Percentiles rank a stretch among this genome's conserved stretches.
Evolutionary conservation across 1,140 invertebrate genomes (phyloP).

Genomic region (Diorhabda sublineata): DNA sequence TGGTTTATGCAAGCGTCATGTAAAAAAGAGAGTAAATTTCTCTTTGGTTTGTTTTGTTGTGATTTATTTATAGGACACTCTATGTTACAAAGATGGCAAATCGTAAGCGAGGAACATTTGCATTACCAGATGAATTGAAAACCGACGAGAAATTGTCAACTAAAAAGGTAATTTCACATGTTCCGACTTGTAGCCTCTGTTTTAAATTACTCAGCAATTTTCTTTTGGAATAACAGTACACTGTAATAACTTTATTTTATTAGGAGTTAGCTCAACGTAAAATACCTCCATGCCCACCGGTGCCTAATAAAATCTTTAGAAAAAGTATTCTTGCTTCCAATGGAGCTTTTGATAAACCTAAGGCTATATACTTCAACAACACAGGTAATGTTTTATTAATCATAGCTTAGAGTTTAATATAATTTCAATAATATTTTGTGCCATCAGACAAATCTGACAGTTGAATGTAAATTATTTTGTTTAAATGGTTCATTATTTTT

Average conservation of each 20-base stretch:
- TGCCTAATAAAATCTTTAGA: constrained; percentile 21
- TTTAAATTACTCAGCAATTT: neutral
- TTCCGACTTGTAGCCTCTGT: neutral
- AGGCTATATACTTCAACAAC: constrained; percentile 22
- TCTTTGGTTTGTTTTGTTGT: neutral
- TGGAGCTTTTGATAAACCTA: constrained; percentile 19
- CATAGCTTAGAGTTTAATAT: neutral
- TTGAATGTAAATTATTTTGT: neutral
- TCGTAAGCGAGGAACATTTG: constrained; percentile 21
- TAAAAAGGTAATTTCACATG: constrained; percentile 25
- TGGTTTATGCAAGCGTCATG: constrained; percentile 3
- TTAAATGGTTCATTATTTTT: neutral
- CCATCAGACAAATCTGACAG: neutral
- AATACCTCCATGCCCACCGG: constrained; percentile 21
- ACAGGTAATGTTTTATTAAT: constrained; percentile 18
- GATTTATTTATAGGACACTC: constrained; percentile 2
- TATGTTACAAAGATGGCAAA: constrained; percentile 5
- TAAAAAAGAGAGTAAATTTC: neutral
- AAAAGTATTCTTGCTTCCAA: constrained; percentile 11
- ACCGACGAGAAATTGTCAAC: constrained; percentile 23
- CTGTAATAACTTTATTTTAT: constrained; percentile 10
- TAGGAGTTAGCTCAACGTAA: constrained; percentile 27
- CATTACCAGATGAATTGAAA: constrained; percentile 21
- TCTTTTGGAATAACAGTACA: neutral
- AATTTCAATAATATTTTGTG: neutral